Conservation (phyloP, 2,113 vertebrate species). For the Prochilodus magdalenae region DNA sequence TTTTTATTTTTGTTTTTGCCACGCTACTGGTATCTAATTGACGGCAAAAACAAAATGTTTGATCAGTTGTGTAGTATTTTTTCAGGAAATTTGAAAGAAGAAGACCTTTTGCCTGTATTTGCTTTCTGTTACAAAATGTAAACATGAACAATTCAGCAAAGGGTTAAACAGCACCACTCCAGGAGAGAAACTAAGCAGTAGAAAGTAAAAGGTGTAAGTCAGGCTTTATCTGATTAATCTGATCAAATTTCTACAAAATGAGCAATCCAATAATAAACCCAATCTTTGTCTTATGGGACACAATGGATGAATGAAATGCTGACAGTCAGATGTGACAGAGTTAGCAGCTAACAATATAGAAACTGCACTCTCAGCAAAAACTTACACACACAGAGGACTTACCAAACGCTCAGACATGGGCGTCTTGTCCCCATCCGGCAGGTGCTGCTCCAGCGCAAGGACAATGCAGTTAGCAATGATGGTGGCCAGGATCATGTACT, state of each 20-base stretch:
- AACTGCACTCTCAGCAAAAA: slow-evolving; percentile 10
- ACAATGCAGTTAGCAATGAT: slow-evolving; percentile 84
- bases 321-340: slow-evolving; percentile 3
- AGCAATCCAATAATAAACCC: background rate
- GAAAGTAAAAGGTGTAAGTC: background rate
- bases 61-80: too few species aligned
- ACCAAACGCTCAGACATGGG: slow-evolving; percentile 82
- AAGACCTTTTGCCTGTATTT: too few species aligned
- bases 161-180: background rate
- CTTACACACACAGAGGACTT: slow-evolving; percentile 47
- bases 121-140: too few species aligned
- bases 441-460: slow-evolving; percentile 81
- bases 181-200: background rate
- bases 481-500: slow-evolving; percentile 83
- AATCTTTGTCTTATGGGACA: background rate
- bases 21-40: too few species aligned
- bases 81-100: too few species aligned
- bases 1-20: too few species aligned
- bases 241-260: background rate
- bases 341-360: background rate
- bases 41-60: too few species aligned
- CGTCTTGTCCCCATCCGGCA: slow-evolving; percentile 81
- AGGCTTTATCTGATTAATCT: background rate
- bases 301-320: slow-evolving; percentile 15
- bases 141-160: too few species aligned